These are phyloP conservation scores for Apis florea DNA, from an alignment of 1,140 invertebrate species.

Conservation along the genomic window DNA sequence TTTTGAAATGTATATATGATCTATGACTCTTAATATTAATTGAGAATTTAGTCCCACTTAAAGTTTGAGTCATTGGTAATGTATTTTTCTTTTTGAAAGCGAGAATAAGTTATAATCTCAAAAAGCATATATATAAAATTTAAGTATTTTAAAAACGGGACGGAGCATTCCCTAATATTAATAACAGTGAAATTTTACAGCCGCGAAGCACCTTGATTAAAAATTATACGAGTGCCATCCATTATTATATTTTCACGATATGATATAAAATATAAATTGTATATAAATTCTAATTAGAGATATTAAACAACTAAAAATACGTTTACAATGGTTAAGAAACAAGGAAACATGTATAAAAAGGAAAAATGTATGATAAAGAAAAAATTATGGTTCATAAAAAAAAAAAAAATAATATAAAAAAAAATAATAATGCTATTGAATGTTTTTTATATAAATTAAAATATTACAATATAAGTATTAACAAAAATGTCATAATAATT, in stretches of 20 bases:
- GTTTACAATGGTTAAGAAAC: neutral
- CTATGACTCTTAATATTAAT: slow-evolving; percentile 26
- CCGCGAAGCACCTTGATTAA: slow-evolving; percentile 46
- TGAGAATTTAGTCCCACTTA: slow-evolving; percentile 34
- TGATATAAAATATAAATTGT: slow-evolving; percentile 24
- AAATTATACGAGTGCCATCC: slow-evolving; percentile 32
- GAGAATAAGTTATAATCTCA: slow-evolving; percentile 38
- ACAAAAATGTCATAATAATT: slow-evolving; percentile 64
- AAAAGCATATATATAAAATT: slow-evolving; percentile 65
- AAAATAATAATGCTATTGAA: slow-evolving; percentile 58
- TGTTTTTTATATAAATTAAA: slow-evolving; percentile 73
- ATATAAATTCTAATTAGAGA: slow-evolving; percentile 11
- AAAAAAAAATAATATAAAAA: slow-evolving; percentile 39
- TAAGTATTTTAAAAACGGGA: slow-evolving; percentile 63
- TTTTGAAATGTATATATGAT: neutral
- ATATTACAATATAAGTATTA: slow-evolving; percentile 71
- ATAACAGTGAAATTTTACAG: slow-evolving; percentile 40
- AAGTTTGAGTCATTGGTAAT: slow-evolving; percentile 3
- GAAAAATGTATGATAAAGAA: slow-evolving; percentile 23
- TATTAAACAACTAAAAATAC: slow-evolving; percentile 12
- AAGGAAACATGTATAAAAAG: slow-evolving; percentile 21
- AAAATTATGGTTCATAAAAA: slow-evolving; percentile 15
- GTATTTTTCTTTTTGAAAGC: slow-evolving; percentile 41
- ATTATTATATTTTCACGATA: slow-evolving; percentile 10
- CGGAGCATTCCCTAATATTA: slow-evolving; percentile 60